A percentile compares a stretch with the other conserved stretches of the same genome.
phyloP scores from a whole-genome alignment of 2,888 invertebrate genomes.

The Rosalia funebris region DNA sequence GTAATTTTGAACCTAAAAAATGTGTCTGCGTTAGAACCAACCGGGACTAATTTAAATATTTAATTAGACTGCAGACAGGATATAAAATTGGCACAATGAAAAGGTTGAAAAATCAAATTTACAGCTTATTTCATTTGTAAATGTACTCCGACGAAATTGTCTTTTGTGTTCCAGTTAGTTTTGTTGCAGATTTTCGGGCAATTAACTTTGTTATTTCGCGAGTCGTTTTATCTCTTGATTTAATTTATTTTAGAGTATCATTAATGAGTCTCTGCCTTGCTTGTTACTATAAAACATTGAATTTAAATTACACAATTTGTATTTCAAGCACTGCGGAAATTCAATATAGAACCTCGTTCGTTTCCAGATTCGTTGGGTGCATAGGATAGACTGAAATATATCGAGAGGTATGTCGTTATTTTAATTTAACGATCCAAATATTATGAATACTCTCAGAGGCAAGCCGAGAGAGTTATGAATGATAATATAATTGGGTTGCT shows the following conservation, averaged over 20 bases:
- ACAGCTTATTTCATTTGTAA: neutral
- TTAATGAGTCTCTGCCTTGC: slow-evolving; percentile 9
- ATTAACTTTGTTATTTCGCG: slow-evolving; percentile 17
- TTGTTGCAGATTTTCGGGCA: slow-evolving; percentile 2
- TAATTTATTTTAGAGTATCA: slow-evolving; percentile 9
- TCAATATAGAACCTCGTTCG: slow-evolving; percentile 5
- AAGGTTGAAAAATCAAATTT: slow-evolving; percentile 7
- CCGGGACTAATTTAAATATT: slow-evolving; percentile 12
- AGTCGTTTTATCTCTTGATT: slow-evolving; percentile 7
- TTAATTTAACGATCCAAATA: no score
- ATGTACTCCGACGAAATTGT: slow-evolving; percentile 4
- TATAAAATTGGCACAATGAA: slow-evolving; percentile 10
- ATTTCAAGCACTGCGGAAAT: slow-evolving; percentile 8
- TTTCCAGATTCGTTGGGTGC: no score
- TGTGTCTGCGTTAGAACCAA: no score
- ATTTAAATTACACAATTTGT: slow-evolving; percentile 14
- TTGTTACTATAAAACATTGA: slow-evolving; percentile 9
- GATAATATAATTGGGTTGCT: no score
- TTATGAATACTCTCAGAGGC: no score
- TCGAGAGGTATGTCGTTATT: no score
- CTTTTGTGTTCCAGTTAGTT: slow-evolving; percentile 5
- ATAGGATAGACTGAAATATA: no score
- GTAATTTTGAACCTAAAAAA: no score
- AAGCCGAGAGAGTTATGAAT: no score
- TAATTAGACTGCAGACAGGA: slow-evolving; percentile 10